Evolutionary conservation across 1,140 invertebrate genomes (phyloP).

Genomic region (Drosophila elegans): DNA sequence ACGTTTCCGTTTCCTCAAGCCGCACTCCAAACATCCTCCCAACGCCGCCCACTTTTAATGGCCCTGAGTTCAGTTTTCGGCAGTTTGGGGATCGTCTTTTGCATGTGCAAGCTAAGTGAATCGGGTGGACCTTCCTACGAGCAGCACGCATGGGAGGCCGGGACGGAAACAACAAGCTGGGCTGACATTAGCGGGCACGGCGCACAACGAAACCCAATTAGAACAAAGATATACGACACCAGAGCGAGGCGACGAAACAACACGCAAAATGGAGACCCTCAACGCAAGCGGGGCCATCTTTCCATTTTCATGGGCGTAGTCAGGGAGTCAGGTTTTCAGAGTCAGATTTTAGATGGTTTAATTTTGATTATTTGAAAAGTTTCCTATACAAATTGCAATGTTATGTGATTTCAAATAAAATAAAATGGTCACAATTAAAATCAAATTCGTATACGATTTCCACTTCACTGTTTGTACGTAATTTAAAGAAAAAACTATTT

Average conservation of each 20-base stretch:
- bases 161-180: conserved; percentile 39
- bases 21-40: conserved; percentile 53
- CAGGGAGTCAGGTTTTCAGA: no score
- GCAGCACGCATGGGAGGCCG: conserved; percentile 50
- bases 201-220: conserved; percentile 82
- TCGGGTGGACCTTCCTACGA: conserved; percentile 43
- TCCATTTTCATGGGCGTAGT: conserved; percentile 15
- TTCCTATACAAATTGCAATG: no score
- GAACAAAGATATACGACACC: conserved; percentile 79
- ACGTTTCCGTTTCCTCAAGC: conserved; percentile 82
- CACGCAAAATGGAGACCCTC: conserved; percentile 72
- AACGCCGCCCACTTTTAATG: conserved; percentile 70
- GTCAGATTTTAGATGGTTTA: no score
- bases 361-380: no score
- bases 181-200: conserved; percentile 78
- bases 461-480: no score
- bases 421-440: no score
- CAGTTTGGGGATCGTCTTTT: conserved; percentile 50
- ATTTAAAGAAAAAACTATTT: no score
- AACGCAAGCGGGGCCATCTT: conserved; percentile 33
- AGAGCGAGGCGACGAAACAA: conserved; percentile 80
- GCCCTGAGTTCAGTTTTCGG: conserved; percentile 43
- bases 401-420: no score
- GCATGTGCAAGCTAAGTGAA: conserved; percentile 82
- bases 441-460: no score